A percentile compares a stretch with the other conserved stretches of the same genome.
These are phyloP conservation scores for Bombylius major DNA, from an alignment of 2,888 invertebrate genomes.

Conservation along the genomic window DNA sequence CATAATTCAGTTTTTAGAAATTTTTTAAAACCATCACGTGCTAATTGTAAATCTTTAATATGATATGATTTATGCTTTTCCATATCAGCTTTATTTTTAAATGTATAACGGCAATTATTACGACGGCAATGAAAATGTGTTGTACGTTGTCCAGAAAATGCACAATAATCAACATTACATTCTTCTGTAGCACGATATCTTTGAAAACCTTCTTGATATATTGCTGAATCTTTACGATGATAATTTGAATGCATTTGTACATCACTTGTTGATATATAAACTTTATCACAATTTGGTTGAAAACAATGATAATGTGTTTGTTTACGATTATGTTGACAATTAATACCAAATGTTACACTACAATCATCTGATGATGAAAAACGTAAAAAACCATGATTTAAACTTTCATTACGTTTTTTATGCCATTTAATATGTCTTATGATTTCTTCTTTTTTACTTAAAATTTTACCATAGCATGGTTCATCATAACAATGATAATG, in stretches of 20 bases:
- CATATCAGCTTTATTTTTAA: conserved; percentile 99
- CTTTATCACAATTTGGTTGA: conserved; percentile 86
- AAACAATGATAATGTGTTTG: conserved; percentile 75
- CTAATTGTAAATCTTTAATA: conserved; percentile 90
- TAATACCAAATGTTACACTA: conserved; percentile 60
- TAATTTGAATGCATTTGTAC: conserved; percentile 99
- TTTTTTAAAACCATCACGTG: conserved; percentile 94
- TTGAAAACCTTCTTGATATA: conserved; percentile 95
- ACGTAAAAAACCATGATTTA: conserved; percentile 72
- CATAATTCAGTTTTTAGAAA: conserved; percentile 96
- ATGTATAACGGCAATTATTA: conserved; percentile 83
- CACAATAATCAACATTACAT: conserved; percentile 81
- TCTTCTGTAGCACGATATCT: conserved; percentile 92
- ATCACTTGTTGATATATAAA: conserved; percentile 96
- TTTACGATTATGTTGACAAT: conserved; percentile 72
- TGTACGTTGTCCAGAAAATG: conserved; percentile 86
- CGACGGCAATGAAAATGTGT: conserved; percentile 96
- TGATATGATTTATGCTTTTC: conserved; percentile 99
- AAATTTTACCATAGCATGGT: conserved; percentile 63
- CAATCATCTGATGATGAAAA: conserved; percentile 95
- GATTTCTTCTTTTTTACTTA: conserved; percentile 97
- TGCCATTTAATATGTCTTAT: conserved; percentile 99
- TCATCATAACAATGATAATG: conserved; percentile 80
- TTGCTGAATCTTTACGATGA: conserved; percentile 94
- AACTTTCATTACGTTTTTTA: conserved; percentile 92